Percentiles rank a stretch among this genome's conserved stretches.
phyloP scores from a whole-genome alignment of 1,140 invertebrate genomes.

The Drosophila mauritiana region DNA sequence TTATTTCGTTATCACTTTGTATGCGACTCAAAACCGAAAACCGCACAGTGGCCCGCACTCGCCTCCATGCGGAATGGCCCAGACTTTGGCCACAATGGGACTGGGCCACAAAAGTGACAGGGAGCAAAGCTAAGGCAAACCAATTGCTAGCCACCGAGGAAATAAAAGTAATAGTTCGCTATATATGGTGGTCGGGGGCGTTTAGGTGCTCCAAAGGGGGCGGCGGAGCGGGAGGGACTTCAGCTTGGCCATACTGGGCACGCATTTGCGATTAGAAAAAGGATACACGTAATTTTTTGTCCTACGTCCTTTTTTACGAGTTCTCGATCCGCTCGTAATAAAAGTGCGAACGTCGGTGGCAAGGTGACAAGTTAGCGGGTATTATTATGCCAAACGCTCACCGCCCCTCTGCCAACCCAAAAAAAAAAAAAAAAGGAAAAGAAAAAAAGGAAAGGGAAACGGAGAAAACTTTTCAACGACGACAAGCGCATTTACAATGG shows the following conservation, averaged over 20 bases:
- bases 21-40: slow-evolving; percentile 68
- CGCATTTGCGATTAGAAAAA: slow-evolving; percentile 77
- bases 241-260: slow-evolving; percentile 9
- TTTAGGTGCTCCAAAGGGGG: too few relatives aligned
- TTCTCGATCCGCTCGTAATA: slow-evolving; percentile 46
- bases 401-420: neutral
- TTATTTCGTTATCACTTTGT: slow-evolving; percentile 81
- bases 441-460: too few relatives aligned
- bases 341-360: slow-evolving; percentile 48
- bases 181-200: neutral
- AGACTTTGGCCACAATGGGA: slow-evolving; percentile 61
- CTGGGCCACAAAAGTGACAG: slow-evolving; percentile 65
- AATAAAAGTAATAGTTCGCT: slow-evolving; percentile 77
- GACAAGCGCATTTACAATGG: slow-evolving; percentile 64
- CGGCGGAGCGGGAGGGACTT: too few relatives aligned
- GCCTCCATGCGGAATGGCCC: neutral
- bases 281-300: slow-evolving; percentile 78
- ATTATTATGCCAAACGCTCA: slow-evolving; percentile 70
- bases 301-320: slow-evolving; percentile 64
- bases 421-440: slow-evolving; percentile 6
- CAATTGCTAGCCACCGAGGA: slow-evolving; percentile 53
- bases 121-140: slow-evolving; percentile 23
- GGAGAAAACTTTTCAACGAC: slow-evolving; percentile 5
- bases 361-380: slow-evolving; percentile 78
- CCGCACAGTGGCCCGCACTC: slow-evolving; percentile 4